Percentiles rank a stretch among this genome's conserved stretches.
Evolutionary conservation across 2,888 invertebrate species (phyloP).

Genomic region (Liodrosophila aerea): DNA sequence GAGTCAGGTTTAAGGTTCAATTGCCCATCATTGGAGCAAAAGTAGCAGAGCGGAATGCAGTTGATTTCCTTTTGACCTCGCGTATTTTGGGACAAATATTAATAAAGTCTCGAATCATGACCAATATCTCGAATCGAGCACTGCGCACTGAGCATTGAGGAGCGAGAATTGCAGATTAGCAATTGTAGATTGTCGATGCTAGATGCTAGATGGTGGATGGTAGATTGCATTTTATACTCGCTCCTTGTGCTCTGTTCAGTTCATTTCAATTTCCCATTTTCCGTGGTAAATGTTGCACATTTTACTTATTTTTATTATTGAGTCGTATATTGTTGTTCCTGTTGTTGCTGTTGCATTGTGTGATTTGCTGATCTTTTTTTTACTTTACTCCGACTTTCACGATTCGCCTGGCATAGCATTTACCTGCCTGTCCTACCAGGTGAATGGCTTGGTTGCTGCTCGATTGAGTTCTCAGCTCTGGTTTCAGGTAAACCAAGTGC

Average conservation of each 20-base stretch:
- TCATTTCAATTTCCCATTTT: neutral
- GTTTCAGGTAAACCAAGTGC: constrained; percentile 34
- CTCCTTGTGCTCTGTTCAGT: too few species aligned
- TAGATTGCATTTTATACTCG: constrained; percentile 17
- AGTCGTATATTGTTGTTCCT: constrained; percentile 21
- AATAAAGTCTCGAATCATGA: constrained; percentile 69
- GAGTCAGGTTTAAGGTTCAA: constrained; percentile 50
- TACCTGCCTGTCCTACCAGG: constrained; percentile 31
- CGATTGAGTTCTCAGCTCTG: constrained; percentile 61
- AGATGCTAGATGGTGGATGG: constrained; percentile 7
- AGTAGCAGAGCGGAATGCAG: constrained; percentile 43
- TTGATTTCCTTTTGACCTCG: constrained; percentile 67
- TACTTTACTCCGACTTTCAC: constrained; percentile 57
- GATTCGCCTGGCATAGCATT: constrained; percentile 36
- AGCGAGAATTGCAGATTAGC: constrained; percentile 14
- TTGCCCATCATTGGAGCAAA: constrained; percentile 41
- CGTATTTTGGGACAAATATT: constrained; percentile 58
- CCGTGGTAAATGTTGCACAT: constrained; percentile 6
- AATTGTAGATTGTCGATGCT: constrained; percentile 6
- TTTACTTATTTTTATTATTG: constrained; percentile 36
- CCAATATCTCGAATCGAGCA: constrained; percentile 45
- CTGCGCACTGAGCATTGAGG: too few species aligned
- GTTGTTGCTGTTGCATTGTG: constrained; percentile 33
- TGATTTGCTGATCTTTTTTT: constrained; percentile 50
- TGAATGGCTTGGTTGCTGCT: too few species aligned